Evolutionary conservation across 2,113 vertebrate genomes (phyloP).

Genomic region (Eulacestoma nigropectus): DNA sequence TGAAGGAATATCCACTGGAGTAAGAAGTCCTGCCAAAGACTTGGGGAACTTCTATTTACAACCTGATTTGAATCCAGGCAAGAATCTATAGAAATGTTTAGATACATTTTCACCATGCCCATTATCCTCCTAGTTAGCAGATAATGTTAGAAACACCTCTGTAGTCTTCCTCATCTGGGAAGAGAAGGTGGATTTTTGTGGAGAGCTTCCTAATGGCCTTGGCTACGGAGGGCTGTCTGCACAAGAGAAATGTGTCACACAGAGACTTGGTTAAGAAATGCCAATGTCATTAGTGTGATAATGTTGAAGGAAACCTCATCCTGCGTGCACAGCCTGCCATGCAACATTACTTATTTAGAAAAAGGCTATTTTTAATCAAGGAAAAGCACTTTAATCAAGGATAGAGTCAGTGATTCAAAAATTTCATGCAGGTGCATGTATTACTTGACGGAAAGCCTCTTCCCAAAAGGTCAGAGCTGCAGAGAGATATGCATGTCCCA

Average conservation of each 20-base stretch:
- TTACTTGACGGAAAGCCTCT: slow-evolving; percentile 42
- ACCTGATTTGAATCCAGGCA: neutral
- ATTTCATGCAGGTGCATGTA: slow-evolving; percentile 41
- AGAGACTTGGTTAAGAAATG: neutral
- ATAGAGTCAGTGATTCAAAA: slow-evolving; percentile 48
- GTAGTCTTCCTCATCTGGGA: neutral
- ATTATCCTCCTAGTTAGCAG: neutral
- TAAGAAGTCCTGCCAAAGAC: slow-evolving; percentile 22
- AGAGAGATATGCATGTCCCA: neutral
- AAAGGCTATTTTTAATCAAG: slow-evolving; percentile 56
- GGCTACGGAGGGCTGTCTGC: neutral
- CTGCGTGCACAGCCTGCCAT: neutral
- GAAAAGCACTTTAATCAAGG: slow-evolving; percentile 61
- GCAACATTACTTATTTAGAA: slow-evolving; percentile 16
- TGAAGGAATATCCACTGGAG: neutral
- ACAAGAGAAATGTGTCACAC: neutral
- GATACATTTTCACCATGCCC: neutral
- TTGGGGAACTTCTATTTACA: neutral
- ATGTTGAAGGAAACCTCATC: neutral
- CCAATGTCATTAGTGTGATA: neutral
- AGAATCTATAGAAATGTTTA: neutral
- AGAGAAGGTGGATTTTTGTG: neutral
- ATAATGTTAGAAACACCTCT: neutral
- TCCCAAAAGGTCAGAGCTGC: slow-evolving; percentile 18
- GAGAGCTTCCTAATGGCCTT: neutral